Conservation (phyloP, 2,797 vertebrate species). For the Intellagama lesueurii region DNA sequence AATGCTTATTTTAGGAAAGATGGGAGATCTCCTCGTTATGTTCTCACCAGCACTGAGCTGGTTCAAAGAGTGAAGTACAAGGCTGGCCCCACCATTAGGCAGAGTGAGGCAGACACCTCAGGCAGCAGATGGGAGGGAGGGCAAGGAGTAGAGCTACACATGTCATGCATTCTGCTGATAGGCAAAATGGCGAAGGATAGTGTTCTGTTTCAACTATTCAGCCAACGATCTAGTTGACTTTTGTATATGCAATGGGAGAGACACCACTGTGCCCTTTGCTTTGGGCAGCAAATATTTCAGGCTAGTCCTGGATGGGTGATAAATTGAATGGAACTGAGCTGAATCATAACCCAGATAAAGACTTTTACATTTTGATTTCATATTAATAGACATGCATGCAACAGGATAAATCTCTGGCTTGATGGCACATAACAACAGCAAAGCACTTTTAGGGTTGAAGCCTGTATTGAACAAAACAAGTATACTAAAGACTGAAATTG, state of each 20-base stretch:
- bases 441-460: too few species aligned
- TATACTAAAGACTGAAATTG: fast-evolving
- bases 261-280: neutral
- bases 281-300: neutral
- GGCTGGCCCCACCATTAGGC: neutral
- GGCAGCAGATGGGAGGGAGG: neutral
- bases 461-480: too few species aligned
- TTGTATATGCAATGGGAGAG: neutral
- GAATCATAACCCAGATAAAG: too few species aligned
- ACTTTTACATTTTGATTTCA: neutral
- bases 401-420: neutral
- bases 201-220: neutral
- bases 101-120: neutral
- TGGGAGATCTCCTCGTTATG: neutral
- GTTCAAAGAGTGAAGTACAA: neutral
- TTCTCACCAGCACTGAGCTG: neutral
- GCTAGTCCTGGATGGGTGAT: neutral
- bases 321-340: neutral
- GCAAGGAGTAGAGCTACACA: neutral
- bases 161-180: too few species aligned
- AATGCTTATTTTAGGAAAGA: neutral
- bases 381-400: neutral
- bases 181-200: neutral
- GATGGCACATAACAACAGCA: neutral
- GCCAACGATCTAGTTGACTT: neutral